Percentiles rank a stretch among this genome's conserved stretches.
These are phyloP conservation scores for Sinelater perroti DNA, from an alignment of 2,888 invertebrate genomes.

Conservation along the genomic window DNA sequence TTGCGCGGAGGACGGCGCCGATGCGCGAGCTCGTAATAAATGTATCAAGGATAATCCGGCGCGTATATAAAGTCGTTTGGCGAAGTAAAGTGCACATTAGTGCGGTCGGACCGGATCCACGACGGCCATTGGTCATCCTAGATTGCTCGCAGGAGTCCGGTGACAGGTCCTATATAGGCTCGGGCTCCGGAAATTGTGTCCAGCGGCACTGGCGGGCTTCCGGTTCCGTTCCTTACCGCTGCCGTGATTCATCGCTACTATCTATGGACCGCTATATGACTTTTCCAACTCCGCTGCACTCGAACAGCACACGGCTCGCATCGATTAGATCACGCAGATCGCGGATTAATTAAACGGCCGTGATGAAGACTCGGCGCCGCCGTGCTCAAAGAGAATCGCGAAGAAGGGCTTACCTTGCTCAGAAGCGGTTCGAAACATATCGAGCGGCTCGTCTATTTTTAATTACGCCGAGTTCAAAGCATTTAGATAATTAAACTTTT, in stretches of 20 bases:
- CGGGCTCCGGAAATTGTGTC: conserved; percentile 61
- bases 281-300: conserved; percentile 35
- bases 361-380: not conserved
- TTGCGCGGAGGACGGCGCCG: not conserved
- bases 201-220: conserved; percentile 58
- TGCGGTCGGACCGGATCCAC: conserved; percentile 53
- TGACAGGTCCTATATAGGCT: conserved; percentile 57
- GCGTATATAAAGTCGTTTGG: conserved; percentile 40
- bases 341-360: too few species aligned
- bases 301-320: conserved; percentile 33
- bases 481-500: conserved; percentile 46
- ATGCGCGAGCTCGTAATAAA: conserved; percentile 31
- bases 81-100: conserved; percentile 47
- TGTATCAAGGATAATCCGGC: conserved; percentile 39
- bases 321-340: too few species aligned
- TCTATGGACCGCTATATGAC: conserved; percentile 37
- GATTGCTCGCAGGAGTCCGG: conserved; percentile 57
- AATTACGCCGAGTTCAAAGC: conserved; percentile 16
- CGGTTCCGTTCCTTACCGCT: conserved; percentile 58
- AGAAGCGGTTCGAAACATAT: too few species aligned
- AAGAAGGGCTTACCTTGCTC: too few species aligned
- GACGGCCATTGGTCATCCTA: conserved; percentile 60
- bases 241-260: conserved; percentile 40
- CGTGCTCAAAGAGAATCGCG: too few species aligned
- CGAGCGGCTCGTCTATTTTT: conserved; percentile 10